Percentiles rank a stretch among this genome's conserved stretches.
Conservation (phyloP, 2,113 vertebrate species). For the Girardinichthys multiradiatus region DNA sequence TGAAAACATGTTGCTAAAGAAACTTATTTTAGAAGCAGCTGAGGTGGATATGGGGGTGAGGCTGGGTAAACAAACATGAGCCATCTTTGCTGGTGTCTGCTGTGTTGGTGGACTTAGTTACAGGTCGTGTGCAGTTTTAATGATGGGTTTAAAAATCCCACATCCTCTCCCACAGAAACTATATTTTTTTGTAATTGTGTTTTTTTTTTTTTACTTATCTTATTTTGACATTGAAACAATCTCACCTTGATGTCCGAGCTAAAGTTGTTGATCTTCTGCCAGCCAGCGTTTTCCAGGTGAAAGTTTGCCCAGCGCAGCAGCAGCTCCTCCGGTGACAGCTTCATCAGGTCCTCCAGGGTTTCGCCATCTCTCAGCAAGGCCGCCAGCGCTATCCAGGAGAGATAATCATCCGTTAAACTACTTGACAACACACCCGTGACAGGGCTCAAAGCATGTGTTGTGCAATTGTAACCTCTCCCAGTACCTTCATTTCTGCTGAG, state of each 20-base stretch:
- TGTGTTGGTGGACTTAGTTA: conserved; percentile 2
- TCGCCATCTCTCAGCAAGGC: conserved; percentile 95
- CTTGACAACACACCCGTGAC: conserved; percentile 17
- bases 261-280: conserved; percentile 95
- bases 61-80: background rate
- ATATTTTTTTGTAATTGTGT: background rate
- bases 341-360: conserved; percentile 96
- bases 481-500: conserved; percentile 98
- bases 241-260: conserved; percentile 93
- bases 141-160: conserved; percentile 4
- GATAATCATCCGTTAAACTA: conserved; percentile 30
- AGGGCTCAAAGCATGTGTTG: background rate
- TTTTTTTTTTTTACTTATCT: too few species aligned
- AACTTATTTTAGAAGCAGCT: conserved; percentile 12
- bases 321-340: conserved; percentile 95
- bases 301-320: conserved; percentile 97
- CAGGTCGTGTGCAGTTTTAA: conserved; percentile 5
- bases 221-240: background rate
- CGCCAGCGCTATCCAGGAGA: conserved; percentile 84
- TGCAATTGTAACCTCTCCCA: background rate
- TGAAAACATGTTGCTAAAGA: too few species aligned
- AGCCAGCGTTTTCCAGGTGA: conserved; percentile 94
- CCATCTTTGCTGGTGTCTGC: conserved; percentile 20
- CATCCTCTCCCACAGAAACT: background rate
- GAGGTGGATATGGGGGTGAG: conserved; percentile 12